Evolutionary conservation across 64 coral and sea anemone species (phyloP).

Genomic region (Anthopleura sola): DNA sequence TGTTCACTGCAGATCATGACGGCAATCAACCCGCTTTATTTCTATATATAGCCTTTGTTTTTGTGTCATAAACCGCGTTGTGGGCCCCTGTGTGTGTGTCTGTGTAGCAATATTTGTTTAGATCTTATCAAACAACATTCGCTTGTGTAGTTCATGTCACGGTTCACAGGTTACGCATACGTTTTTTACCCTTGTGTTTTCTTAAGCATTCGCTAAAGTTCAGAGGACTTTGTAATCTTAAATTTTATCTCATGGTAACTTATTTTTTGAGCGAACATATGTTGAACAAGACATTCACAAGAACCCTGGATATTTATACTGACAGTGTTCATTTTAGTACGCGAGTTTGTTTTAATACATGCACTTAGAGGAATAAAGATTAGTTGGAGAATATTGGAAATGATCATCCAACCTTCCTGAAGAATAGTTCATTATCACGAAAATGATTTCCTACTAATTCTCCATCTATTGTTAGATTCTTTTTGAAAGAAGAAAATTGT

Average conservation of each 20-base stretch:
- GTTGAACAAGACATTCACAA: not conserved
- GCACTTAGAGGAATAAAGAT: not conserved
- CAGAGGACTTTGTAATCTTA: not conserved
- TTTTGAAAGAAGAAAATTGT: too few species aligned
- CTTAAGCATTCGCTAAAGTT: not conserved
- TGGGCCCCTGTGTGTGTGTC: too few species aligned
- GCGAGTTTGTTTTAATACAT: too few species aligned
- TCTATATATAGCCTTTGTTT: not conserved
- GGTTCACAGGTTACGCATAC: not conserved
- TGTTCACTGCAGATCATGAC: not conserved
- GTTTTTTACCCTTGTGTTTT: not conserved
- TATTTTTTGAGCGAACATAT: not conserved
- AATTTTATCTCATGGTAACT: not conserved
- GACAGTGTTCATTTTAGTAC: too few species aligned
- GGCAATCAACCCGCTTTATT: not conserved
- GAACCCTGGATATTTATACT: too few species aligned
- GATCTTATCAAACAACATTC: slow-evolving; percentile 2
- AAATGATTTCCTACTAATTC: not conserved
- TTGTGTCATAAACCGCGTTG: not conserved
- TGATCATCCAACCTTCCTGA: not conserved
- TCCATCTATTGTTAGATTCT: too few species aligned
- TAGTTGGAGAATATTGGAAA: not conserved
- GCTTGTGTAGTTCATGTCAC: not conserved
- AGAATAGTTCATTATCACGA: not conserved
- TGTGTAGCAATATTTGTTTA: not conserved